phyloP scores from a whole-genome alignment of 2,888 invertebrate genomes.

The Scrobipalpa atriplicella region DNA sequence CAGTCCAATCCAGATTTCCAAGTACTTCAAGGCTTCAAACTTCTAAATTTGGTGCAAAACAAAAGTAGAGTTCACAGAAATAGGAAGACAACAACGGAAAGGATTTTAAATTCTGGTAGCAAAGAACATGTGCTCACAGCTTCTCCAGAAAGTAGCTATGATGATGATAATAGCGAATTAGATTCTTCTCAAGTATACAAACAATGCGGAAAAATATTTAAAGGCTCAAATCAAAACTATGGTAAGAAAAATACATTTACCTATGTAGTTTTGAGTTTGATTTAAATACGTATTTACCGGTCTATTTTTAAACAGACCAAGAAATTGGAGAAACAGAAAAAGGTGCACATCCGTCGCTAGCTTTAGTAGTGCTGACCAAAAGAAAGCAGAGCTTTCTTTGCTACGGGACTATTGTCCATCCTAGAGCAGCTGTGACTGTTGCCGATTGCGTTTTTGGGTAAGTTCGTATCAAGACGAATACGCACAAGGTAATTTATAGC shows the following conservation, averaged over 20 bases:
- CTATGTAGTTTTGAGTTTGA: background rate
- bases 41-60: slow-evolving; percentile 60
- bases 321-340: slow-evolving; percentile 50
- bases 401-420: slow-evolving; percentile 69
- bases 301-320: slow-evolving; percentile 42
- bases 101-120: slow-evolving; percentile 44
- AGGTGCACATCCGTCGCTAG: slow-evolving; percentile 68
- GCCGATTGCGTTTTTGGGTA: slow-evolving; percentile 71
- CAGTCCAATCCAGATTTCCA: slow-evolving; percentile 71
- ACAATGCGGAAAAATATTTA: slow-evolving; percentile 57
- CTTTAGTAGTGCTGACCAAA: slow-evolving; percentile 58
- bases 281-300: background rate
- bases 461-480: slow-evolving; percentile 7
- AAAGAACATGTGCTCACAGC: slow-evolving; percentile 43
- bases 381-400: slow-evolving; percentile 62
- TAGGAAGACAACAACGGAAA: slow-evolving; percentile 48
- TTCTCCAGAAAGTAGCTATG: slow-evolving; percentile 44
- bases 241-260: slow-evolving; percentile 33
- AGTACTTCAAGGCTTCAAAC: slow-evolving; percentile 69
- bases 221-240: slow-evolving; percentile 24
- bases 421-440: slow-evolving; percentile 65
- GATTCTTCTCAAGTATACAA: slow-evolving; percentile 51
- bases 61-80: slow-evolving; percentile 50
- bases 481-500: too few species aligned
- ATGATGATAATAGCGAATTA: slow-evolving; percentile 46